Evolutionary conservation across 1,140 invertebrate genomes (phyloP).

Genomic region (Bactericera cockerelli): DNA sequence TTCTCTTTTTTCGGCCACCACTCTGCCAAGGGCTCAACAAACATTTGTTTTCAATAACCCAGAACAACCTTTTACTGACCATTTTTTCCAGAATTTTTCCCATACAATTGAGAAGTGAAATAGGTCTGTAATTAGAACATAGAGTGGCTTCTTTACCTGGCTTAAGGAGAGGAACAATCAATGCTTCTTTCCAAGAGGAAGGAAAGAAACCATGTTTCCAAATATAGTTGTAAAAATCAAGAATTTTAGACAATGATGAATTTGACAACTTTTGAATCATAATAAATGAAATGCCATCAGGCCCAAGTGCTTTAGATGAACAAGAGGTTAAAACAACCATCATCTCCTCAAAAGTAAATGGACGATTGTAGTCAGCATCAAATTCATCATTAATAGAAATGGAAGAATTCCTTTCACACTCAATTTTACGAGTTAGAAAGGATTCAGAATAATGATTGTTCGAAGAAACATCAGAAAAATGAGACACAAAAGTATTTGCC

Average conservation of each 20-base stretch:
- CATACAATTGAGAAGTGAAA: background rate
- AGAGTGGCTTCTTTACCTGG: background rate
- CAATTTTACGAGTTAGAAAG: too few relatives aligned
- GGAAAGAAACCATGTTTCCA: background rate
- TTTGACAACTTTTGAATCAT: background rate
- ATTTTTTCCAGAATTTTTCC: constrained; percentile 5
- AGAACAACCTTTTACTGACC: background rate
- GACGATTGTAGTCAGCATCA: background rate
- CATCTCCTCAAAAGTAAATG: background rate
- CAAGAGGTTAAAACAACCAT: background rate
- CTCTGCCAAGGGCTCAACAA: background rate
- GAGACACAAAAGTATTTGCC: too few relatives aligned
- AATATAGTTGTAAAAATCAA: background rate
- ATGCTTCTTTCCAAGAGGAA: background rate
- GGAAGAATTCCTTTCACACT: too few relatives aligned
- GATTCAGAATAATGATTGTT: too few relatives aligned
- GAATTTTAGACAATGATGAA: background rate
- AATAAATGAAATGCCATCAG: background rate
- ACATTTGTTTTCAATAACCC: background rate
- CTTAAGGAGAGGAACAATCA: background rate
- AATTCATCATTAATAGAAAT: too few relatives aligned
- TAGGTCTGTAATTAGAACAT: background rate
- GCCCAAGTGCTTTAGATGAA: background rate
- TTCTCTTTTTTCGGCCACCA: background rate
- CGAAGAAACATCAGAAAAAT: too few relatives aligned